Conservation (phyloP, 2,888 invertebrate species). For the Onthophagus sagittarius region DNA sequence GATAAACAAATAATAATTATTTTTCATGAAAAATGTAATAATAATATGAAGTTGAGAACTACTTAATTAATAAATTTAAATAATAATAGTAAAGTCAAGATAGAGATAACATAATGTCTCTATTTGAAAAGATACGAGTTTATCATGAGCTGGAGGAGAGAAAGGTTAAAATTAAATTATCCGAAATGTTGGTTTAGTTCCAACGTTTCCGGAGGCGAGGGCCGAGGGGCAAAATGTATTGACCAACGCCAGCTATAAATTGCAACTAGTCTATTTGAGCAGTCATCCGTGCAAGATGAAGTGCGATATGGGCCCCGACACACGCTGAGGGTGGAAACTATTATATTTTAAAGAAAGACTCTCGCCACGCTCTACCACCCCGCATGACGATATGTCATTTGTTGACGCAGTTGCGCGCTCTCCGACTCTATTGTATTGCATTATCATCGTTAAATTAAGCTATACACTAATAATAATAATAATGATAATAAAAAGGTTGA, state of each 20-base stretch:
- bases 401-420: background rate
- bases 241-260: constrained; percentile 29
- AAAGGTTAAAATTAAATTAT: constrained; percentile 22
- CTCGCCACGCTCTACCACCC: constrained; percentile 33
- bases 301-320: constrained; percentile 33
- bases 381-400: constrained; percentile 27
- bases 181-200: constrained; percentile 28
- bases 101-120: too few relatives aligned
- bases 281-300: constrained; percentile 38
- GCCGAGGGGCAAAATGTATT: constrained; percentile 25
- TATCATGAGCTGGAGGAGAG: background rate
- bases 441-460: background rate
- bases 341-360: constrained; percentile 36
- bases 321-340: constrained; percentile 32
- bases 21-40: too few relatives aligned
- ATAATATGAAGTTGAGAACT: too few relatives aligned
- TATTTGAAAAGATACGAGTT: background rate
- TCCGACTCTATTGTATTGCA: background rate
- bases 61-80: too few relatives aligned
- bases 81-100: too few relatives aligned
- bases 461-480: background rate
- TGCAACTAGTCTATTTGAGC: constrained; percentile 35
- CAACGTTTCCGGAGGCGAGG: constrained; percentile 15
- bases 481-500: background rate
- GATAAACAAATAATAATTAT: too few relatives aligned